Evolutionary conservation across 2,797 vertebrate genomes (phyloP).

Genomic region (Hydrophis major): DNA sequence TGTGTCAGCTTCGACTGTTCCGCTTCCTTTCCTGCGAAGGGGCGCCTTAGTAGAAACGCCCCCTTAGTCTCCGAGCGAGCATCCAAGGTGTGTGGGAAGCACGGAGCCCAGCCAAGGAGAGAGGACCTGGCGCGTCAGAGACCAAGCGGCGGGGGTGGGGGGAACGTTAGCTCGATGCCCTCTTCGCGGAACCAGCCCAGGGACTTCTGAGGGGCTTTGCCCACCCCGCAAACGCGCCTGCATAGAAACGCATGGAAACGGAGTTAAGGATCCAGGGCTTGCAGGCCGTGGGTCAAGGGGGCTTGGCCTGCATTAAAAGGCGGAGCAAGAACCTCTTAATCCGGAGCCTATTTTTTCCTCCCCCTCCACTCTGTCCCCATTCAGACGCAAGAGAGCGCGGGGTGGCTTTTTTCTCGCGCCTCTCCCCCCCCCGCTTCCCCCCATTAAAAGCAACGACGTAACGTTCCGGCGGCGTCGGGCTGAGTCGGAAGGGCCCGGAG

Average conservation of each 20-base stretch:
- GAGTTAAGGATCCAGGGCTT: not conserved
- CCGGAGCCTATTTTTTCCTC: not conserved
- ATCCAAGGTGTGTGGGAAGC: slow-evolving; percentile 28
- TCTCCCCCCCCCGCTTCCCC: not conserved
- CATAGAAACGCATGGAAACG: not conserved
- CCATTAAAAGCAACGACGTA: not conserved
- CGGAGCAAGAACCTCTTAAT: not conserved
- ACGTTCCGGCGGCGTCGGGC: not conserved
- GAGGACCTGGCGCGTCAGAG: not conserved
- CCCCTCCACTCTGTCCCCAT: not conserved
- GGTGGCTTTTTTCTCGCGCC: not conserved
- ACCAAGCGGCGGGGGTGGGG: not conserved
- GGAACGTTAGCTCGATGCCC: not conserved
- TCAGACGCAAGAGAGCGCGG: not conserved
- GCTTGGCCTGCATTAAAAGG: not conserved
- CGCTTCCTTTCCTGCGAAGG: not conserved
- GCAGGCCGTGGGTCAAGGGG: not conserved
- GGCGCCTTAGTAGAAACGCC: not conserved
- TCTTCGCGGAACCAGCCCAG: not conserved
- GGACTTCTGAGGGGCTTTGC: not conserved
- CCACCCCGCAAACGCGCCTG: not conserved
- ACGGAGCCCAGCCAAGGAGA: not conserved
- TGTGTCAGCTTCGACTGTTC: not conserved
- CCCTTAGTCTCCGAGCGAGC: not conserved
- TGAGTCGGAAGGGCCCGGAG: not conserved